Evolutionary conservation across 2,888 invertebrate species (phyloP), one percentile per base, ranked within the genome.

Genomic region (Acanthoscelides obtectus): DNA sequence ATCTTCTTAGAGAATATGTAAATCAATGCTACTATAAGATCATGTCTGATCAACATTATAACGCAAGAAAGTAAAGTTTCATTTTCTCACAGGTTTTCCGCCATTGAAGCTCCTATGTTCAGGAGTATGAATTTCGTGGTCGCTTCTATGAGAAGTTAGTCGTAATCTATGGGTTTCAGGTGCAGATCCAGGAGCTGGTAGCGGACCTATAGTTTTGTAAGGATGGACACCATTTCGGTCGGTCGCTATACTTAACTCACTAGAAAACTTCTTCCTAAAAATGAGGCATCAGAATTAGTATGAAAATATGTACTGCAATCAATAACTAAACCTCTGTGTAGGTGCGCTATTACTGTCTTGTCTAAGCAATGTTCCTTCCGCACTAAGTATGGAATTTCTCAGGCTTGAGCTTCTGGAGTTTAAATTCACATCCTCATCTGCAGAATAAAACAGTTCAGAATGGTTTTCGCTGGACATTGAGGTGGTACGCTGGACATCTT

Each of bases 381-480:
- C 74, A 1, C 90, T 89, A 67, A 90, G 87, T 76, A 90, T 90
- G 0, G 92, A 92, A 83, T 91, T 91, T 73, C 91, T 88, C 70
- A 92, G 84, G 78, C 92, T 92, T 0, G 92, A 92, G 21, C 91
- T 91, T 17, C 91, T 87, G 79, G 91, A 92, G 22, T 90, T 90
- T 64, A 87, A 83, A 78, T 88, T 87, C 79, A 93, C 89, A 78
- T 96, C 97, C 85, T 97, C 97, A 81, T 97, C 96, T 0, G 97
- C 97, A 0, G 97, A 97, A 83, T 95, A 97, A 86, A 96, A 97
- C 70, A 94, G 93, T 85, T 97, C 97, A 0, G 95, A 95, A 79
- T 94, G 95, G 84, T 96, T 96, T 84, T 96, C 95, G 73, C 95
- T 95, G 0, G 94, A 94, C 83, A 96, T 91, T 0, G 95, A 96